Evolutionary conservation across 30 jellyfish, hydroid and myxozoan species (phyloP).

Genomic region (Sanderia malayensis): DNA sequence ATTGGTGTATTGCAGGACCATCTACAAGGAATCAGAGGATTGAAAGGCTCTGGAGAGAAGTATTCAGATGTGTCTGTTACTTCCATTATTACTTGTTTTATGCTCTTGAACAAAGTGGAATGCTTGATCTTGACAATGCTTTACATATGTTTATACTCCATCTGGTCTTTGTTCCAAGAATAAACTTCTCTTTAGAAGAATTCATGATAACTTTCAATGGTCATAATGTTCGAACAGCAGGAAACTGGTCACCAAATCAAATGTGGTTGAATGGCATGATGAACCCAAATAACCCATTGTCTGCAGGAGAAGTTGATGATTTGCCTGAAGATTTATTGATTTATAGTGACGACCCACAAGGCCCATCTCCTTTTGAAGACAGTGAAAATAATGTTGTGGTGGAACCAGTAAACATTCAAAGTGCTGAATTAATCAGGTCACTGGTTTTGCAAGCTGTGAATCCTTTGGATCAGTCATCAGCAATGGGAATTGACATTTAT

Average conservation of each 20-base stretch:
- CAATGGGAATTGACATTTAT: neutral
- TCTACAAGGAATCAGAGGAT: no score
- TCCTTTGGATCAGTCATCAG: neutral
- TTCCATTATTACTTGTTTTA: no score
- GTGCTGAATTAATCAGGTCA: neutral
- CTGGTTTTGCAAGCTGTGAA: neutral
- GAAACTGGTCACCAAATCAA: slow-evolving; percentile 19
- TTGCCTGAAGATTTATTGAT: neutral
- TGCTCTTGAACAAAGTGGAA: no score
- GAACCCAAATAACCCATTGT: slow-evolving; percentile 20
- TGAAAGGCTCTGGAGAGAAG: no score
- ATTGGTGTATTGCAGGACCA: no score
- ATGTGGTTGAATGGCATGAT: slow-evolving; percentile 18
- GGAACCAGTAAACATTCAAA: neutral
- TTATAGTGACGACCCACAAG: neutral
- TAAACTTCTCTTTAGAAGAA: slow-evolving; percentile 6
- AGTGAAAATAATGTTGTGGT: neutral
- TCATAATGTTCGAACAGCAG: neutral
- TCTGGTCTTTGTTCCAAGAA: neutral
- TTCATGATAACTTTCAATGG: neutral
- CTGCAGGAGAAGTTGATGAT: neutral
- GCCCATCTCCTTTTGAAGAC: neutral
- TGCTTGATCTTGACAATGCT: no score
- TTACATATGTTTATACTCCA: no score
- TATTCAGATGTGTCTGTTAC: no score